These are phyloP conservation scores for Volucella inanis DNA, from an alignment of 2,888 invertebrate genomes.

Conservation along the genomic window DNA sequence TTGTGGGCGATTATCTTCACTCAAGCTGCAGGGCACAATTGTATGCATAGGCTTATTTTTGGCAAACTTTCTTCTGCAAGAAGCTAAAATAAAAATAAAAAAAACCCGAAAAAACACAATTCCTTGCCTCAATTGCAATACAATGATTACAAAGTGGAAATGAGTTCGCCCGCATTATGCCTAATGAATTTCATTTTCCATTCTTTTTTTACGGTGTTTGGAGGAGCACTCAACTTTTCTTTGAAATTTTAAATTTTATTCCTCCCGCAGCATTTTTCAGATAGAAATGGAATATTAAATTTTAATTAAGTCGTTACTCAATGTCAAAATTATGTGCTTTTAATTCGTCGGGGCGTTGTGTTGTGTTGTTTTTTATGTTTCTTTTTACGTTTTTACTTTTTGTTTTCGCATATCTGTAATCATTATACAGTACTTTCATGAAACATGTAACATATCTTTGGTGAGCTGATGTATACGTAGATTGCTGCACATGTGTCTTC, in stretches of 20 bases:
- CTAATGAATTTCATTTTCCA: conserved; percentile 46
- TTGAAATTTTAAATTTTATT: conserved; percentile 50
- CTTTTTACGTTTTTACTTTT: no score
- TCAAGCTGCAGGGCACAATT: conserved; percentile 28
- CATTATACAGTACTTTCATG: no score
- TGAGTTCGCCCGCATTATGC: conserved; percentile 58
- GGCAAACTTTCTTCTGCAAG: conserved; percentile 2
- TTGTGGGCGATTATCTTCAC: background rate
- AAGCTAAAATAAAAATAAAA: no score
- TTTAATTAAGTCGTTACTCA: conserved; percentile 58
- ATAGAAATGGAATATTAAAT: conserved; percentile 49
- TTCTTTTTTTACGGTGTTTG: background rate
- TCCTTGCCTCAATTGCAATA: conserved; percentile 29
- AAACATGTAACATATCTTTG: no score
- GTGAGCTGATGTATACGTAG: no score
- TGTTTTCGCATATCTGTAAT: no score
- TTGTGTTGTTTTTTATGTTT: background rate
- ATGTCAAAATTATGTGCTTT: conserved; percentile 45
- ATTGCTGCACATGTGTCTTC: no score
- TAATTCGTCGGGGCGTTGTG: conserved; percentile 19
- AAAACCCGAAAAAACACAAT: background rate
- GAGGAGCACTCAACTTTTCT: conserved; percentile 2
- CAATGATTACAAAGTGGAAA: conserved; percentile 53
- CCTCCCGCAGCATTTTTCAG: conserved; percentile 16
- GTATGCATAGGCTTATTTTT: conserved; percentile 8